Base-by-base conservation (phyloP, 1,140 invertebrate genomes). In the Drosophila santomea region DNA sequence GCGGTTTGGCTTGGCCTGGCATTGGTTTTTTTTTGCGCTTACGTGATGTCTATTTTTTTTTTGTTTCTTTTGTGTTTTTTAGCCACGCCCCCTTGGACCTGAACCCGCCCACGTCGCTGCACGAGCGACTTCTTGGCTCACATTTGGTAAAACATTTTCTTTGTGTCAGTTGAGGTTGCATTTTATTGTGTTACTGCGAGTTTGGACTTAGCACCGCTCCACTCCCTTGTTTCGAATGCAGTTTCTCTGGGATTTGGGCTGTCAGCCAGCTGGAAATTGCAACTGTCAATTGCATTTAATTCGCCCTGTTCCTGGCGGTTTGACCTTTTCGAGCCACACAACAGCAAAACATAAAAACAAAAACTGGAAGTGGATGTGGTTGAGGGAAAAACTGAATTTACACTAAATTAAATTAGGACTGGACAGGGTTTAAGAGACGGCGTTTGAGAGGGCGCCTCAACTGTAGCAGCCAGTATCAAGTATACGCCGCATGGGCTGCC, bases 221-320 rank as follows among this genome's bases (percentile, higher is more conserved):
- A 5, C 74, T 61, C 39, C 63, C 58, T 80, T 71, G 35, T 35
- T 55, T 41, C 58, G 41, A 60, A 77, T 77, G 57, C 69, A 69
- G 52, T 61, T 48, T 43, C 45, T 71, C 72, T 78, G 85, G 84
- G 84, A 89, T 89, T 89, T 84, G 68, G 80, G 41, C 62, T 89
- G 84, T 89, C 84, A 89, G 84, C 74, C 76, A 79, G 84, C 71
- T 89, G 74, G 80, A 89, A 89, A 89, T 89, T 89, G 85, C 84
- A 79, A 89, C 84, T 89, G 84, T 89, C 84, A 89, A 89, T 89
- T 89, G 84, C 84, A 89, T 89, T 89, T 89, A 89, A 84, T 89
- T 84, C 77, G 82, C 71, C 58, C 77, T 78, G 56, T 44, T 82
- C 47, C 56, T 76, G 64, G 68, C 68, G 73, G 72, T 80, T 77